Percentiles rank a stretch among this genome's conserved stretches.
Evolutionary conservation across 2,888 invertebrate genomes (phyloP).

Genomic region (Teinopalpus imperialis): DNA sequence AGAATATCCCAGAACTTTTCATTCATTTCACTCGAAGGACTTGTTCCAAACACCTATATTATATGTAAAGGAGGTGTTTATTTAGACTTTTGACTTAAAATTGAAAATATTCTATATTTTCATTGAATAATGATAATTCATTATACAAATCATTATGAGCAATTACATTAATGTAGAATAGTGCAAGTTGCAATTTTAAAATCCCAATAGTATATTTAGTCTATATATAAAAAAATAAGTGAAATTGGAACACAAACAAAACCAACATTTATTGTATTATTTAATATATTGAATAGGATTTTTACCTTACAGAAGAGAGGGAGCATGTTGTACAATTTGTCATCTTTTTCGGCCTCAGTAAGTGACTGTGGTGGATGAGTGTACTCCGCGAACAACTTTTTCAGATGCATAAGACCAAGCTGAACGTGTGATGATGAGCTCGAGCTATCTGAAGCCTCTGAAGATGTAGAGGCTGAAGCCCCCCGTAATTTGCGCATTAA

Average conservation of each 20-base stretch:
- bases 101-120: too few relatives aligned
- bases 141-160: too few relatives aligned
- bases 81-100: too few relatives aligned
- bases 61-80: too few relatives aligned
- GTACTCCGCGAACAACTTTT: slow-evolving; percentile 97
- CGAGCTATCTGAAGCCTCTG: slow-evolving; percentile 82
- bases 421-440: slow-evolving; percentile 90
- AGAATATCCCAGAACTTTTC: slow-evolving; percentile 98
- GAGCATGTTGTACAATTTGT: slow-evolving; percentile 97
- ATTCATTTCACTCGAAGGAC: slow-evolving; percentile 97
- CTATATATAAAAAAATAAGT: too few relatives aligned
- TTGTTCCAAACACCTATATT: slow-evolving; percentile 93
- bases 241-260: too few relatives aligned
- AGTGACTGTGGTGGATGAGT: slow-evolving; percentile 93
- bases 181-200: too few relatives aligned
- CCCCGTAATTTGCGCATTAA: slow-evolving; percentile 94
- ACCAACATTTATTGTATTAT: too few relatives aligned
- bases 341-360: slow-evolving; percentile 92
- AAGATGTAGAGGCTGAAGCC: slow-evolving; percentile 67
- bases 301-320: slow-evolving; percentile 98
- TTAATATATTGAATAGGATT: too few relatives aligned
- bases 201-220: too few relatives aligned
- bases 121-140: too few relatives aligned
- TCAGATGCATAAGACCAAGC: slow-evolving; percentile 96
- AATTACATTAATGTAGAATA: too few relatives aligned